phyloP scores from a whole-genome alignment of 2,113 vertebrate genomes.

The pig (Sus scrofa) region T2T-Sscrofa CM000817.6:166715501-166716000 shows the following conservation, averaged over 20 bases:
- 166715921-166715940: not conserved
- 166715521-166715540: not conserved
- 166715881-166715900: constrained; percentile 11
- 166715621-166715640: not conserved
- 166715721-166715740: constrained; percentile 48
- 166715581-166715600: constrained; percentile 40
- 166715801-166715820: not conserved
- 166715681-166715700: not conserved
- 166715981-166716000: not conserved
- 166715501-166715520: not conserved
- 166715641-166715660: not conserved
- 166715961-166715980: not conserved
- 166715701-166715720: not conserved
- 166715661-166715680: not conserved
- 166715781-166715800: not conserved
- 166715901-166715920: not conserved
- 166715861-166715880: not conserved
- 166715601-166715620: not conserved
- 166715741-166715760: not conserved
- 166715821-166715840: not conserved
- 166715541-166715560: not conserved
- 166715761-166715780: not conserved
- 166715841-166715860: not conserved
- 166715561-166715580: constrained; percentile 27
- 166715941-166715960: not conserved